Base-by-base conservation (phyloP, 1,140 invertebrate species). In the Listronotus oregonensis region DNA sequence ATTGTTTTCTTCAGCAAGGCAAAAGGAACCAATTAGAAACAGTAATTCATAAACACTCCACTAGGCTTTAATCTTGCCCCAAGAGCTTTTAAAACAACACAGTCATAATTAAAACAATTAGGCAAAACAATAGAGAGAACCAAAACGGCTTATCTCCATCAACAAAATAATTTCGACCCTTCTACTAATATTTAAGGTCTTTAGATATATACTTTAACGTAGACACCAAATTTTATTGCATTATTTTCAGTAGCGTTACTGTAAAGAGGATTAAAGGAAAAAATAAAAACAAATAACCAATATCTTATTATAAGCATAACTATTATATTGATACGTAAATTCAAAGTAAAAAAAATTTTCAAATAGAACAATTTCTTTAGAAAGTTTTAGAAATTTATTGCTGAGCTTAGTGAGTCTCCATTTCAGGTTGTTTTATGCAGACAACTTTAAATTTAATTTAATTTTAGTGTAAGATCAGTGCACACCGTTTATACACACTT, bases 71-170 rank as follows among this genome's bases (percentile, higher is more conserved):
- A 7, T 31, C 34, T 40, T 31, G 11, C 47, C 47, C 32, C 60
- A 39, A 55, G 52, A 52, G 62, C 52, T 42, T 64, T 64, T 18
- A 49, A 43, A 50, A 57, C 62, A 64, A 56, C 62, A 47, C 51
- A 55, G 62, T 57, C 32, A 64, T 64, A 64, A 64, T 64, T 64
- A 64, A 64, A 64, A 64, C 62, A 64, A 64, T 64, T 64, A 64
- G 46, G 42, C 31, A 49, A 64, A 56, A 64, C 62, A 64, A 64
- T 64, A 64, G 62, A 64, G 62, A 56, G 51, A 55, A 64, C 62
- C 62, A 56, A 64, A 64, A 64, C 62, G 52, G 62, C 62, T 64
- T 64, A 64, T 64, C 62, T 64, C 52, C 52, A 64, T 64, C 62
- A 64, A 64, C 52, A 31, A 56, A 64, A 64, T 57, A 37, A 56